Percentiles rank a stretch among this genome's conserved stretches.
Evolutionary conservation across 2,113 vertebrate species (phyloP).

Genomic region (Empidonax alnorum): DNA sequence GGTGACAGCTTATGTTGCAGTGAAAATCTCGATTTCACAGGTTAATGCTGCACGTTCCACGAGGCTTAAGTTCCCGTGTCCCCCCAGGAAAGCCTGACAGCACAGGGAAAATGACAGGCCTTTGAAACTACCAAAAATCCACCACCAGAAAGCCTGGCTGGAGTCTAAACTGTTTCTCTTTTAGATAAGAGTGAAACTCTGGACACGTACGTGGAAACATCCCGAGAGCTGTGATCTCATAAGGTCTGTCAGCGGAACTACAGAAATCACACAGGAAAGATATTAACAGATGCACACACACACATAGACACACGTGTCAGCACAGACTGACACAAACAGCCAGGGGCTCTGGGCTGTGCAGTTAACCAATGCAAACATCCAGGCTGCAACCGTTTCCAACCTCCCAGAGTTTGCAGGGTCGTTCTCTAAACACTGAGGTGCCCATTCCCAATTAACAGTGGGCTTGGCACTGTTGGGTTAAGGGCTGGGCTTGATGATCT

Average conservation of each 20-base stretch:
- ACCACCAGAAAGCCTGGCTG: not conserved
- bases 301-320: not conserved
- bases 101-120: not conserved
- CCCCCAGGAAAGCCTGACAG: not conserved
- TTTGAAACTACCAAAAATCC: not conserved
- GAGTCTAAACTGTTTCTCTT: not conserved
- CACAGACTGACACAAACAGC: not conserved
- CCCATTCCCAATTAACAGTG: not conserved
- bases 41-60: constrained; percentile 72
- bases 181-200: not conserved
- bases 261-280: not conserved
- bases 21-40: constrained; percentile 74
- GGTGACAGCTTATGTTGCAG: constrained; percentile 70
- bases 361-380: not conserved
- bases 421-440: not conserved
- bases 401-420: not conserved
- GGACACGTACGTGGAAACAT: not conserved
- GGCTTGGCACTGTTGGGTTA: not conserved
- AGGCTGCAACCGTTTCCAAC: not conserved
- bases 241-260: not conserved
- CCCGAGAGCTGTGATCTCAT: not conserved
- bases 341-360: not conserved
- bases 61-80: constrained; percentile 2
- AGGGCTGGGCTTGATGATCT: fast-evolving
- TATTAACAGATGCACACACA: not conserved